phyloP scores from a whole-genome alignment of 1,140 invertebrate genomes.

The Sinella curviseta region DNA sequence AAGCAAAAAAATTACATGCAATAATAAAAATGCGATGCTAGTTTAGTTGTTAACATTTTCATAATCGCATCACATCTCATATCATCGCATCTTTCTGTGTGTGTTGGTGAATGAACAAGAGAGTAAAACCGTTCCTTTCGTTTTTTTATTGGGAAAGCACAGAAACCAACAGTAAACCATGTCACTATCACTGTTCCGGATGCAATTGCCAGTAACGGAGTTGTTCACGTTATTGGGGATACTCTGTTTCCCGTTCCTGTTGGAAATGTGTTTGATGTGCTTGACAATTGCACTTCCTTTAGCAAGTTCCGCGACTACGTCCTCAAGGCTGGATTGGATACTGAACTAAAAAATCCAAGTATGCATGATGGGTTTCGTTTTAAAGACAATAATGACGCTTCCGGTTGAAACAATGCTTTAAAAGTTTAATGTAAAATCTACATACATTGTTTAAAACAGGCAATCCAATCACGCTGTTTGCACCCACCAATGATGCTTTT shows the following conservation, averaged over 20 bases:
- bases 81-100: background rate
- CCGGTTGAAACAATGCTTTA: background rate
- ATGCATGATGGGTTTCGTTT: background rate
- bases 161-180: slow-evolving; percentile 50
- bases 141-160: background rate
- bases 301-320: slow-evolving; percentile 45
- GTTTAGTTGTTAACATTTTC: no score
- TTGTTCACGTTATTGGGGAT: slow-evolving; percentile 50
- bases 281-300: slow-evolving; percentile 49
- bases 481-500: slow-evolving; percentile 49
- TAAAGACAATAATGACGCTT: slow-evolving; percentile 5
- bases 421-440: background rate
- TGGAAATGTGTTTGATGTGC: slow-evolving; percentile 47
- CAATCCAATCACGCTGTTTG: slow-evolving; percentile 50
- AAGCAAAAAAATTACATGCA: background rate
- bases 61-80: no score
- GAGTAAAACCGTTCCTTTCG: background rate
- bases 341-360: slow-evolving; percentile 48
- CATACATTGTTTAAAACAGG: slow-evolving; percentile 24
- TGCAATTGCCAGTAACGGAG: slow-evolving; percentile 48
- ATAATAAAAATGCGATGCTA: background rate
- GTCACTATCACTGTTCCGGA: slow-evolving; percentile 47
- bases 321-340: slow-evolving; percentile 45
- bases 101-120: background rate
- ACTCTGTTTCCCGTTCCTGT: slow-evolving; percentile 49